Percentiles rank a stretch among this genome's conserved stretches.
Conservation (phyloP, 2,888 invertebrate species). For the Hemistola chrysoprasaria region DNA sequence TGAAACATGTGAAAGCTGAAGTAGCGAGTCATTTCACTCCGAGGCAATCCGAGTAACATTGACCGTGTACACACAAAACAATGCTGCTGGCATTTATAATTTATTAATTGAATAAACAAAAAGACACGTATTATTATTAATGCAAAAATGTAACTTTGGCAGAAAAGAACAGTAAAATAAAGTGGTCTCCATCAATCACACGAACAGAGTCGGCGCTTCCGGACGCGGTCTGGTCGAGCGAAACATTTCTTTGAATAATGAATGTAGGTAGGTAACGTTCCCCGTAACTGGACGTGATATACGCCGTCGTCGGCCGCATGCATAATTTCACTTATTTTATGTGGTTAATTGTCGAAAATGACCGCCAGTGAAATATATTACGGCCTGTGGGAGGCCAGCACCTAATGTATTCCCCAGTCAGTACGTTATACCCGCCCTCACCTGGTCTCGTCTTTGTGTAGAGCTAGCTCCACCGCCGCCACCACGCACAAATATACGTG, state of each 20-base stretch:
- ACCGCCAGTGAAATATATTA: slow-evolving; percentile 80
- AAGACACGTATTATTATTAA: slow-evolving; percentile 28
- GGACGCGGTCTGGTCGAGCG: slow-evolving; percentile 73
- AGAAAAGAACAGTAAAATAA: slow-evolving; percentile 67
- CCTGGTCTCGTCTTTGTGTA: slow-evolving; percentile 57
- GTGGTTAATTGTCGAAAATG: slow-evolving; percentile 83
- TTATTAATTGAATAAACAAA: slow-evolving; percentile 14
- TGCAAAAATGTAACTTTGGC: slow-evolving; percentile 48
- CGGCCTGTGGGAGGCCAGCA: slow-evolving; percentile 65
- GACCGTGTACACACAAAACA: slow-evolving; percentile 15
- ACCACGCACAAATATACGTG: slow-evolving; percentile 15
- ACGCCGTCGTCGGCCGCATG: slow-evolving; percentile 81
- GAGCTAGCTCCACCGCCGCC: slow-evolving; percentile 24
- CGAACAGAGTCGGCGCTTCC: slow-evolving; percentile 75
- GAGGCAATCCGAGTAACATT: slow-evolving; percentile 15
- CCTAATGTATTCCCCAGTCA: slow-evolving; percentile 76
- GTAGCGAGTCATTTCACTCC: slow-evolving; percentile 4
- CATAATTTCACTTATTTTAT: slow-evolving; percentile 83
- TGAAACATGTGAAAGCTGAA: slow-evolving; percentile 13
- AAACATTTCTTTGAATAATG: slow-evolving; percentile 83
- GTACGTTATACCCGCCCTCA: slow-evolving; percentile 65
- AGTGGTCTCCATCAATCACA: slow-evolving; percentile 79
- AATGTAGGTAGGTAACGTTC: slow-evolving; percentile 79
- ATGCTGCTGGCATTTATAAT: slow-evolving; percentile 16
- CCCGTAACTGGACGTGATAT: slow-evolving; percentile 82